Percentiles rank a stretch among this genome's conserved stretches.
Evolutionary conservation across 1,140 invertebrate genomes (phyloP).

Genomic region (Drosophila littoralis): DNA sequence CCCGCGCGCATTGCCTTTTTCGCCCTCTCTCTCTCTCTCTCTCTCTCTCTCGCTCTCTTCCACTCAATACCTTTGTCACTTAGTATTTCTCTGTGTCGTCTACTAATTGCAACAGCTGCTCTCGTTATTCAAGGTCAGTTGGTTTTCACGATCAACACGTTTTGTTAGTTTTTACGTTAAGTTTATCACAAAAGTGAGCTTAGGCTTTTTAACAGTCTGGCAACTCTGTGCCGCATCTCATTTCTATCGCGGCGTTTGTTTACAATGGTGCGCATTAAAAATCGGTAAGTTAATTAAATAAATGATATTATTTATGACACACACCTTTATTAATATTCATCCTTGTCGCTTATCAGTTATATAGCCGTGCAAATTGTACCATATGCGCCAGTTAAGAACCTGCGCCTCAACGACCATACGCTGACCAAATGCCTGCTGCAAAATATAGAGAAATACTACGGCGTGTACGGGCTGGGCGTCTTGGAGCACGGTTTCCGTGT

Average conservation of each 20-base stretch:
- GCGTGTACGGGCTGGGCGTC: constrained; percentile 89
- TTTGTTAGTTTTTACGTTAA: background rate
- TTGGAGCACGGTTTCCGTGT: constrained; percentile 89
- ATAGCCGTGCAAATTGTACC: constrained; percentile 87
- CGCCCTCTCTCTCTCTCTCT: constrained; percentile 2
- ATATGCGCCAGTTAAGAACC: constrained; percentile 83
- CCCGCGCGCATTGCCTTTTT: constrained; percentile 23
- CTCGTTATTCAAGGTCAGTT: constrained; percentile 7
- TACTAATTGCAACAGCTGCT: background rate
- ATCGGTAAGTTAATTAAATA: constrained; percentile 85
- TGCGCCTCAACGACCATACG: constrained; percentile 86
- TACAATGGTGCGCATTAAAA: constrained; percentile 89
- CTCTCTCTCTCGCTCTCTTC: background rate
- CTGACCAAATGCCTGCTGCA: constrained; percentile 87
- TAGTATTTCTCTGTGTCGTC: too few relatives aligned
- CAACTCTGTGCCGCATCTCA: constrained; percentile 6
- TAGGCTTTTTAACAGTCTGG: constrained; percentile 17
- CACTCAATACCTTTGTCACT: background rate
- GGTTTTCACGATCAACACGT: constrained; percentile 9
- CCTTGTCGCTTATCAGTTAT: constrained; percentile 85
- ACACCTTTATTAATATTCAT: background rate
- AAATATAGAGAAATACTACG: constrained; percentile 89
- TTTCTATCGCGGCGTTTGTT: constrained; percentile 21
- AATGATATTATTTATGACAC: constrained; percentile 27
- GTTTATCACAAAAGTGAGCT: background rate